A percentile compares a stretch with the other conserved stretches of the same genome.
Conservation (phyloP, 2,113 vertebrate genomes). For the Apteryx mantelli region DNA sequence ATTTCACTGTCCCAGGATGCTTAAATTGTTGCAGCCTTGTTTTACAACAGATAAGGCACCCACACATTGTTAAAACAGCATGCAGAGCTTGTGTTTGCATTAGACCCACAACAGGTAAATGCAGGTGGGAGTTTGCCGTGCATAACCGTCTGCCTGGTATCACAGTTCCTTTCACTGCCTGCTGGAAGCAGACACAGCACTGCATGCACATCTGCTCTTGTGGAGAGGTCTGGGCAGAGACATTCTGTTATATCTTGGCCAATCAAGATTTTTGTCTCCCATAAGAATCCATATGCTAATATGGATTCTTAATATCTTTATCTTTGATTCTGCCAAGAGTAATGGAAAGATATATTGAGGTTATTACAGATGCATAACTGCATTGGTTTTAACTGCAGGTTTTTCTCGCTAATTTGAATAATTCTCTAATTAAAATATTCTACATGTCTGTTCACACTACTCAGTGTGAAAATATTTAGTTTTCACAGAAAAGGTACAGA, state of each 20-base stretch:
- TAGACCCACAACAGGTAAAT: neutral
- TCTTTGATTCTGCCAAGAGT: neutral
- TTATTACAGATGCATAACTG: neutral
- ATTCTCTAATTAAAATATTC: neutral
- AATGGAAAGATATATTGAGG: neutral
- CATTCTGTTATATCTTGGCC: neutral
- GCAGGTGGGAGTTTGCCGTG: neutral
- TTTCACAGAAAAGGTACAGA: neutral
- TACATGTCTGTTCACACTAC: neutral
- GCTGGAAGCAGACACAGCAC: neutral
- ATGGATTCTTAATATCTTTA: neutral
- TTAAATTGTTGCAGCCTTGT: neutral
- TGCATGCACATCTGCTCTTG: neutral
- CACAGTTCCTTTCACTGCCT: accelerated
- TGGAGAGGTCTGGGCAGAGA: neutral
- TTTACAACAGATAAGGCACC: neutral
- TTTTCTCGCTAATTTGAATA: neutral
- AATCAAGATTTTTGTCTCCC: neutral
- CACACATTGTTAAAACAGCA: neutral
- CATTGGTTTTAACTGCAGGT: neutral
- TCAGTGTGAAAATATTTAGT: neutral
- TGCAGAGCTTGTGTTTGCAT: neutral
- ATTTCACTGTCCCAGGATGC: neutral
- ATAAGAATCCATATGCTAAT: neutral
- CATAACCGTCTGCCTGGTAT: accelerated